These are phyloP conservation scores for Rhynchonycteris naso DNA, from an alignment of 2,797 vertebrate genomes.

Conservation along the genomic window DNA sequence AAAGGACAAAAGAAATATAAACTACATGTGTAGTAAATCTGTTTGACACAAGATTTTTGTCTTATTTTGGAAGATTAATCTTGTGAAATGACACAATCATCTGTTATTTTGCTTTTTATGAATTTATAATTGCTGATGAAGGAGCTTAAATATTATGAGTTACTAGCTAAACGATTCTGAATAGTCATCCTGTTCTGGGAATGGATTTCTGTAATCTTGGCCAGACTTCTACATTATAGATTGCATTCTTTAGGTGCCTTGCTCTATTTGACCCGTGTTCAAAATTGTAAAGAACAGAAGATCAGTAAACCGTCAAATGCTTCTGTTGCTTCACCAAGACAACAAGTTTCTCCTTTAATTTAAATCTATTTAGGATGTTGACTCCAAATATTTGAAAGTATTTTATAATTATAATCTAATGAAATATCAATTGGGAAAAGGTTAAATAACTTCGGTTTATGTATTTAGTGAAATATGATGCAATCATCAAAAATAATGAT, in stretches of 20 bases:
- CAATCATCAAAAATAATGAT: background rate
- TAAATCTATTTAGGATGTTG: background rate
- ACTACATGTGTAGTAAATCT: background rate
- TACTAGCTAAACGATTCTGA: slow-evolving; percentile 25
- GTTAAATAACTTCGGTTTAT: slow-evolving; percentile 4
- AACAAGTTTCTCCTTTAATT: slow-evolving; percentile 28
- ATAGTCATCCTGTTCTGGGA: background rate
- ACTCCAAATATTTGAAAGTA: slow-evolving; percentile 25
- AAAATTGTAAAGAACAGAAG: slow-evolving; percentile 16
- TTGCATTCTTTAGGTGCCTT: background rate
- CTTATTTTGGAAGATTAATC: slow-evolving; percentile 42
- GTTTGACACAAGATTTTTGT: background rate
- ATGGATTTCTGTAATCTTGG: background rate
- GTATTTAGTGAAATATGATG: background rate
- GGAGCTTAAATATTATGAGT: slow-evolving; percentile 28
- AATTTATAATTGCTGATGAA: background rate
- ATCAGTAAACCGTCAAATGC: background rate
- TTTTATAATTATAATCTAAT: slow-evolving; percentile 18
- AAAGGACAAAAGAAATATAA: slow-evolving; percentile 11
- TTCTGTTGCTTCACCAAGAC: background rate
- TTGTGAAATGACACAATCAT: background rate
- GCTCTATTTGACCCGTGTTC: background rate
- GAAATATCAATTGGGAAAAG: background rate
- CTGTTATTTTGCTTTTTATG: slow-evolving; percentile 51
- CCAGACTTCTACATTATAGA: background rate